Conservation (phyloP, 2,113 vertebrate species). For the Corythornis cristatus region DNA sequence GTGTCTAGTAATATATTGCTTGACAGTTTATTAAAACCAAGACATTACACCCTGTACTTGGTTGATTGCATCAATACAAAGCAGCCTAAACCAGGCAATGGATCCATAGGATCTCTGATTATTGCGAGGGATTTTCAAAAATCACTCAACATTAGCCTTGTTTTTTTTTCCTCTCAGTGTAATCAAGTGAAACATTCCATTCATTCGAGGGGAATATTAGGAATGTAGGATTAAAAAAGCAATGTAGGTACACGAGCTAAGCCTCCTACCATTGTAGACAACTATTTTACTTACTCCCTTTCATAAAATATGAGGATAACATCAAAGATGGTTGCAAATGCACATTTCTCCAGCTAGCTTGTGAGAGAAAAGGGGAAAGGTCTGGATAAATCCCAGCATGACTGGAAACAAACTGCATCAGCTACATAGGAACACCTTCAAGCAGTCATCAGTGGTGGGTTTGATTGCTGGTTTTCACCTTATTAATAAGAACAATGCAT, state of each 20-base stretch:
- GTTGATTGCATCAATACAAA: background rate
- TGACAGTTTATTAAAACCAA: conserved; percentile 35
- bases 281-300: conserved; percentile 6
- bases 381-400: background rate
- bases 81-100: background rate
- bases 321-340: background rate
- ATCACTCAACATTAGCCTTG: conserved; percentile 27
- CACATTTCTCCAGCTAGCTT: background rate
- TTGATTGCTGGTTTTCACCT: background rate
- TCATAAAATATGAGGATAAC: background rate
- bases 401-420: background rate
- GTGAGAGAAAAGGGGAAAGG: background rate
- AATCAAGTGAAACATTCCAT: background rate
- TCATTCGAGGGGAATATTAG: background rate
- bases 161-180: background rate
- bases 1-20: conserved; percentile 8
- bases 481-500: background rate
- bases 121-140: conserved; percentile 49
- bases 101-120: conserved; percentile 59
- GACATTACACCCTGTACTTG: background rate
- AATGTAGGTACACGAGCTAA: background rate
- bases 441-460: background rate
- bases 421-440: background rate
- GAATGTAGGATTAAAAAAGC: background rate
- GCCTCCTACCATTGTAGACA: background rate